Base-by-base conservation (phyloP, 2,113 vertebrate species). In the Limanda limanda region DNA sequence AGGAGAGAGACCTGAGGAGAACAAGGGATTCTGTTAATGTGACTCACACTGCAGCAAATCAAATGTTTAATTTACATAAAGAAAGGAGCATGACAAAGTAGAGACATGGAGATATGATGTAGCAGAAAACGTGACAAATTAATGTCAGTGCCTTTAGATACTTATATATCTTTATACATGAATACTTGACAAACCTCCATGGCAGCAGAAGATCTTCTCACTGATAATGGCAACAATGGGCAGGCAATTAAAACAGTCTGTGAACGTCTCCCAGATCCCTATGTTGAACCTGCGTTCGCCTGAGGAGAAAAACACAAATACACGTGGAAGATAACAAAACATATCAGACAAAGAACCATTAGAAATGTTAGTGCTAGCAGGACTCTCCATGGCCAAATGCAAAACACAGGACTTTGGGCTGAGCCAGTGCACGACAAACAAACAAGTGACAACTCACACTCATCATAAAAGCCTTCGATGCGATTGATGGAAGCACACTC, bases 181-280 rank as follows among this genome's bases (percentile, higher is more conserved):
- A 31, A 27, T 3, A 18, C 42, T 37, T 66, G 52, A 86, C 94
- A 86, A 91, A 98, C 97, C 97, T 96, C 97, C 97, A 67, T 98
- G 97, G 93, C 97, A 98, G 89, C 97, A 98, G 94, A 98, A 98
- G 84, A 98, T 98, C 92, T 98, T 98, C 89, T 98, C 97, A 90
- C 98, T 97, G 83, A 98, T 97, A 85, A 98, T 98, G 40, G 97
- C 97, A 82, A 96, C 97, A 80, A 98, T 98, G 71, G 97, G 97
- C 94, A 98, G 94, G 88, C 97, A 98, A 84, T 98, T 98, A 90
- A 98, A 98, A 92, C 97, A 98, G 92, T 98, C 97, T 68, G 97
- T 98, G 91, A 98, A 98, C 21, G 97, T 97, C 94, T 98, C 97
- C 97, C 97, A 98, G 71, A 98, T 95, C 88, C 98, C 98, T 87